Evolutionary conservation across 2,888 invertebrate genomes (phyloP).

Genomic region (Leucophora obtusa): DNA sequence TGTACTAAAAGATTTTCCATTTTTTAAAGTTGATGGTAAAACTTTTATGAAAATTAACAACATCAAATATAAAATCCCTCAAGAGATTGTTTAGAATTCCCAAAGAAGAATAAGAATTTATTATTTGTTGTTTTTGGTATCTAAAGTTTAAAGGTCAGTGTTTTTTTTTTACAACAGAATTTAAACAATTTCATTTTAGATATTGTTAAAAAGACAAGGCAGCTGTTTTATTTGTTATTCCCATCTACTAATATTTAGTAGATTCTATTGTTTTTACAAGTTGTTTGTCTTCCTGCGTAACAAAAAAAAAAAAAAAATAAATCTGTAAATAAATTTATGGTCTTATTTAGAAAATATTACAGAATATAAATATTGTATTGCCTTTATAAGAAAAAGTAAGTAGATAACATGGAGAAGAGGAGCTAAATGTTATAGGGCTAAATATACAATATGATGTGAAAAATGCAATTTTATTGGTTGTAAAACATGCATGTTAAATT

Average conservation of each 20-base stretch:
- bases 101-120: constrained; percentile 17
- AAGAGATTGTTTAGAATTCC: constrained; percentile 23
- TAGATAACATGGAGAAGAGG: neutral
- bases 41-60: constrained; percentile 29
- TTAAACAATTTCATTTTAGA: constrained; percentile 18
- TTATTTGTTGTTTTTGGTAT: constrained; percentile 29
- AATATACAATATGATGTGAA: constrained; percentile 72
- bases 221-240: constrained; percentile 53
- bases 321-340: constrained; percentile 34
- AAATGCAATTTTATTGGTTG: constrained; percentile 77
- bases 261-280: neutral
- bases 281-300: neutral
- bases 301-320: constrained; percentile 5
- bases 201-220: constrained; percentile 1
- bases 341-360: constrained; percentile 3
- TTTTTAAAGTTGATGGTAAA: constrained; percentile 11
- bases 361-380: constrained; percentile 34
- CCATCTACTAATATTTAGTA: constrained; percentile 6
- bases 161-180: constrained; percentile 34
- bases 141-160: constrained; percentile 48
- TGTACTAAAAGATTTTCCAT: neutral
- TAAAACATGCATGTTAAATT: constrained; percentile 72
- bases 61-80: constrained; percentile 23
- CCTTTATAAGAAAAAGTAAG: neutral
- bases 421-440: neutral